Evolutionary conservation across 2,888 invertebrate genomes (phyloP), one percentile per base, ranked within the genome.

Genomic region (Meandrusa payeni): DNA sequence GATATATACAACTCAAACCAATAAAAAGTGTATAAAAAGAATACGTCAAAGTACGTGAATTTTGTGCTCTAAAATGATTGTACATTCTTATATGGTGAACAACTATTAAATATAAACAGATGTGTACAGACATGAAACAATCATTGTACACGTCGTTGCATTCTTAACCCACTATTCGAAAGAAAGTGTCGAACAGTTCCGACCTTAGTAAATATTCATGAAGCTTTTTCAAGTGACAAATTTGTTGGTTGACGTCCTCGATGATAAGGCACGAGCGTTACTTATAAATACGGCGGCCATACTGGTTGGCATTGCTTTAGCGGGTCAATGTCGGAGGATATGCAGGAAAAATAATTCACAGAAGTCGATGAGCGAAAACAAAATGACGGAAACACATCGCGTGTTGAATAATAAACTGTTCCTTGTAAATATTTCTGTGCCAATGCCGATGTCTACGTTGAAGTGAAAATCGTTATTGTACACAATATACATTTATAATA

Each of bases 321-420:
- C 69, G 55, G 78, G 81, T 79, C 82, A 82, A 76, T 79, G 82
- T 67, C 77, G 36, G 29, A 54, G 65, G 62, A 68, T 63, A 67
- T 63, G 51, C 53, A 57, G 67, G 70, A 71, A 75, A 76, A 76
- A 73, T 59, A 59, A 69, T 74, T 69, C 64, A 69, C 65, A 58
- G 61, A 67, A 26, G 66, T 61, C 62, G 57, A 64, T 59, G 56
- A 55, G 59, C 55, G 59, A 56, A 59, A 52, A 61, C 51, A 50
- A 50, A 46, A 48, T 46, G 54, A 61, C 63, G 61, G 65, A 65
- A 61, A 59, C 61, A 55, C 49, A 55, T 49, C 38, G 46, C 41
- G 55, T 49, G 42, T 47, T 57, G 57, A 69, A 70, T 64, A 46
- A 54, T 55, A 62, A 68, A 61, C 49, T 47, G 48, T 55, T 44